Conservation (phyloP, 2,113 vertebrate species). For the Centropus unirufus region DNA sequence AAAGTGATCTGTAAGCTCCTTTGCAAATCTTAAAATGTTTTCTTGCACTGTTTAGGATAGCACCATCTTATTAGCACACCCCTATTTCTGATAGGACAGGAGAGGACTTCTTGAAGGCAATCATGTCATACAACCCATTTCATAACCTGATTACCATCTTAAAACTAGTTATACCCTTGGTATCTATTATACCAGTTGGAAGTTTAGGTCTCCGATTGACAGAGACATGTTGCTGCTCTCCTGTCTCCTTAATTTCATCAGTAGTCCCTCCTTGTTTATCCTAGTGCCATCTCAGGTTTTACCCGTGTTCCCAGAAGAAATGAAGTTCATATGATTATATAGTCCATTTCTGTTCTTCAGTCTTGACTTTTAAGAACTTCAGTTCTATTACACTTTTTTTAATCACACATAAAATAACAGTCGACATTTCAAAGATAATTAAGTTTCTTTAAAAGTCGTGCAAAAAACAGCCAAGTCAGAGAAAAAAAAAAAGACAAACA, state of each 20-base stretch:
- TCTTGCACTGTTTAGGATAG: background rate
- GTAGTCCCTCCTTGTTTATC: background rate
- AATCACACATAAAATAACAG: background rate
- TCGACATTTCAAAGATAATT: background rate
- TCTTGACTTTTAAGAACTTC: background rate
- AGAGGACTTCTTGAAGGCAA: background rate
- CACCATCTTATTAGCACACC: background rate
- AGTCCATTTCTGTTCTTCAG: background rate
- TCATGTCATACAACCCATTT: background rate
- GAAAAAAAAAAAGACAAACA: background rate
- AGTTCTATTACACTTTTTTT: background rate
- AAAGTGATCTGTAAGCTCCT: background rate
- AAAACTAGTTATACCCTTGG: constrained; percentile 28
- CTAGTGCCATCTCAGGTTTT: background rate
- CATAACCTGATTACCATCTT: constrained; percentile 15
- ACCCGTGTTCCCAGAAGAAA: background rate
- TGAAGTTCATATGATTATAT: background rate
- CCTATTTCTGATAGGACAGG: background rate
- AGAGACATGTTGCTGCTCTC: background rate
- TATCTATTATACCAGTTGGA: background rate
- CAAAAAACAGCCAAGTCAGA: background rate
- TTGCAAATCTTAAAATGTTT: background rate
- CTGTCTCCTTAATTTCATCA: constrained; percentile 36
- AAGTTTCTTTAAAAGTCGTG: background rate
- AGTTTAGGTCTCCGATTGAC: constrained; percentile 34